Conservation (phyloP, 2,888 invertebrate species). For the Drosophila buzzatii region DNA sequence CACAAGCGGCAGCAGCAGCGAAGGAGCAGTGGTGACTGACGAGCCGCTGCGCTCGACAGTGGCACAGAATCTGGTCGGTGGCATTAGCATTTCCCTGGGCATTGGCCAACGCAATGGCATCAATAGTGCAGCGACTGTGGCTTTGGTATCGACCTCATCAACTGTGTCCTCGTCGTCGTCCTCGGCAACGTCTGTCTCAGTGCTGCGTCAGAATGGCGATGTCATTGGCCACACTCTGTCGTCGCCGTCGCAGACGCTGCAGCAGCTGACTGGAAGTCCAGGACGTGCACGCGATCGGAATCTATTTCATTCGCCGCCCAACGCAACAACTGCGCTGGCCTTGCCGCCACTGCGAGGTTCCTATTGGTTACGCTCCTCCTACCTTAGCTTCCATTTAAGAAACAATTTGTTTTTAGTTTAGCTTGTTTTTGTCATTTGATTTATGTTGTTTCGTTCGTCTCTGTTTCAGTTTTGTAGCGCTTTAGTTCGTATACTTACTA, state of each 20-base stretch:
- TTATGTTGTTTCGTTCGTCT: constrained; percentile 30
- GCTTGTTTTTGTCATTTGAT: constrained; percentile 26
- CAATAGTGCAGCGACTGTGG: constrained; percentile 36
- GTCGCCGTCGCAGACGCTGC: constrained; percentile 81
- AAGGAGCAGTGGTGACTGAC: constrained; percentile 24
- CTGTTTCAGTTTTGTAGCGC: constrained; percentile 23
- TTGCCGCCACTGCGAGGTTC: constrained; percentile 85
- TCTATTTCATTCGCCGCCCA: constrained; percentile 84
- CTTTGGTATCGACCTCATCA: constrained; percentile 23
- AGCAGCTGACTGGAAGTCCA: constrained; percentile 84
- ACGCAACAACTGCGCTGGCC: constrained; percentile 82
- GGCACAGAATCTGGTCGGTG: constrained; percentile 79
- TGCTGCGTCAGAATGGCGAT: constrained; percentile 65
- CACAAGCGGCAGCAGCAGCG: constrained; percentile 27
- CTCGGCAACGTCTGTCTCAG: constrained; percentile 12
- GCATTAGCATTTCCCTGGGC: constrained; percentile 81
- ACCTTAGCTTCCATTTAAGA: constrained; percentile 36
- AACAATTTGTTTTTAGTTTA: constrained; percentile 17
- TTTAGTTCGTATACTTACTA: constrained; percentile 4
- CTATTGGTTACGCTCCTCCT: constrained; percentile 58
- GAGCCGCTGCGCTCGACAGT: constrained; percentile 58
- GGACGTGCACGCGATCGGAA: constrained; percentile 85
- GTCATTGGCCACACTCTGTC: constrained; percentile 57
- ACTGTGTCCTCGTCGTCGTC: constrained; percentile 32
- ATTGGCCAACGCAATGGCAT: constrained; percentile 71